Evolutionary conservation across 2,113 vertebrate genomes (phyloP).

Genomic region (Camelus dromedarius): DNA sequence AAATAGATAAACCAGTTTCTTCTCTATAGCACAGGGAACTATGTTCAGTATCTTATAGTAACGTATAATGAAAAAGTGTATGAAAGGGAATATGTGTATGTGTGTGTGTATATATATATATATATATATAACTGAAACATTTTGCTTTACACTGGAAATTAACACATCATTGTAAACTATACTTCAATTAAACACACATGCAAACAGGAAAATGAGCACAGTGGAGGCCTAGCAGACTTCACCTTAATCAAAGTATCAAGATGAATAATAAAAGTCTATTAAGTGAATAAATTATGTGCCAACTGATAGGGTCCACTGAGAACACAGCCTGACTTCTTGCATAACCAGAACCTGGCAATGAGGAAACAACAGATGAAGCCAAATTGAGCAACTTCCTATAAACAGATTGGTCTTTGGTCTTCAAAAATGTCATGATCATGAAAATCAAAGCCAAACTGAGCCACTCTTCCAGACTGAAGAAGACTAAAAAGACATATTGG

Average conservation of each 20-base stretch:
- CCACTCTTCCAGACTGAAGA: not conserved
- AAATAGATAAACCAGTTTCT: too few species aligned
- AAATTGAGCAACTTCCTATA: not conserved
- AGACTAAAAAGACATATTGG: not conserved
- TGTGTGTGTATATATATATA: too few species aligned
- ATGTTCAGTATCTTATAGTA: too few species aligned
- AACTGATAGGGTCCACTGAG: not conserved
- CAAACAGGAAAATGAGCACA: not conserved
- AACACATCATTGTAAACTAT: too few species aligned
- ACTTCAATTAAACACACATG: too few species aligned
- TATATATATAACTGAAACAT: too few species aligned
- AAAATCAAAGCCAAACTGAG: not conserved
- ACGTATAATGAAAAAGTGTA: too few species aligned
- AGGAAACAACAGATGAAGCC: not conserved
- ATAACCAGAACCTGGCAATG: not conserved
- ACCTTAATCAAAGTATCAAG: not conserved
- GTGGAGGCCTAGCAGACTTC: not conserved
- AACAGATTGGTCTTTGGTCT: not conserved
- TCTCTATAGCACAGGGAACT: too few species aligned
- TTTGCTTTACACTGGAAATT: too few species aligned
- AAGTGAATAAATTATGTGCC: not conserved
- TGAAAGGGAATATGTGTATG: too few species aligned
- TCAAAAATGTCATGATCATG: not conserved
- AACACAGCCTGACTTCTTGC: not conserved
- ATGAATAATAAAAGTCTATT: not conserved